Evolutionary conservation across 2,113 vertebrate species (phyloP).

Genomic region (Oxyruncus cristatus): DNA sequence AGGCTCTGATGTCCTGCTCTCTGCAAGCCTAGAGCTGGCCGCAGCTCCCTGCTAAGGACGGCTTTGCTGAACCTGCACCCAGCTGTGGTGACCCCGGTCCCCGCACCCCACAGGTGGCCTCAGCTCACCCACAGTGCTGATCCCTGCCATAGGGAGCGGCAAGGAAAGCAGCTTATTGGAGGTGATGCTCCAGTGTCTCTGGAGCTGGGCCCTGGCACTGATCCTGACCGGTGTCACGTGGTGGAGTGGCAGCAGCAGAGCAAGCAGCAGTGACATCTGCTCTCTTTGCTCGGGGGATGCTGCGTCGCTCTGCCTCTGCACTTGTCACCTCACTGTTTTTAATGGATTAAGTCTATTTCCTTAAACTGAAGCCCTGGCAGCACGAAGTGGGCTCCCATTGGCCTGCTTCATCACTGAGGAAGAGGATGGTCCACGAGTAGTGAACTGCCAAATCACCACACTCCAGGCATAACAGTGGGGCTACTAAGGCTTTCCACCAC

Average conservation of each 20-base stretch:
- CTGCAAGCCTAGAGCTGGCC: neutral
- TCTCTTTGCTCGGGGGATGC: neutral
- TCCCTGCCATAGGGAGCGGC: neutral
- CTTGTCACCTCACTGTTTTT: neutral
- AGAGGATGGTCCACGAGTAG: neutral
- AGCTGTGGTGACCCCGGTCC: rapidly evolving
- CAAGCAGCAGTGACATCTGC: neutral
- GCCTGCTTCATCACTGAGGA: neutral
- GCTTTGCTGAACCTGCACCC: neutral
- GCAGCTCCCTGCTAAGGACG: neutral
- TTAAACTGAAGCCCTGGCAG: neutral
- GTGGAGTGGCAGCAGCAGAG: neutral
- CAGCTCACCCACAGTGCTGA: neutral
- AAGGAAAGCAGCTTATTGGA: neutral
- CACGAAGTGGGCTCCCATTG: neutral
- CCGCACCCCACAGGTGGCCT: rapidly evolving
- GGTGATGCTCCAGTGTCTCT: rapidly evolving
- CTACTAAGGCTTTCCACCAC: neutral
- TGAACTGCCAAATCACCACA: neutral
- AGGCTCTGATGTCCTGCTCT: neutral
- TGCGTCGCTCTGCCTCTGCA: neutral
- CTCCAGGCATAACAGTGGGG: neutral
- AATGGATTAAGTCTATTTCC: neutral
- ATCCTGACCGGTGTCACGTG: rapidly evolving
- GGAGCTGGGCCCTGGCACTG: neutral